Evolutionary conservation across 2,888 invertebrate genomes (phyloP).

Genomic region (Clitarchus hookeri): DNA sequence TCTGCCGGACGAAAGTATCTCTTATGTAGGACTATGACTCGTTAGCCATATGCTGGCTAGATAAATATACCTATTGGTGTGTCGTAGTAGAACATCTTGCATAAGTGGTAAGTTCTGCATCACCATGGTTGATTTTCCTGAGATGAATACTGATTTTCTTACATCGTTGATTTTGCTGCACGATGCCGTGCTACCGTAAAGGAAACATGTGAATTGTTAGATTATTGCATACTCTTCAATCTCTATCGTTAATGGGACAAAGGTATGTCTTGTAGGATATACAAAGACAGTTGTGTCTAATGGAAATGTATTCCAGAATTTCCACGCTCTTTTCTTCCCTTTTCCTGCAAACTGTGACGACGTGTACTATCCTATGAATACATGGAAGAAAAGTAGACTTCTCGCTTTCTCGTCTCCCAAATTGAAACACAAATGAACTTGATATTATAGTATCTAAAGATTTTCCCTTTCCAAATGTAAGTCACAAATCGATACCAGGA

Average conservation of each 20-base stretch:
- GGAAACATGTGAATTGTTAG: background rate
- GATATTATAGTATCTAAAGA: background rate
- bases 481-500: background rate
- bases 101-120: background rate
- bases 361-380: background rate
- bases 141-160: background rate
- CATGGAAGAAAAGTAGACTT: background rate
- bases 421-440: background rate
- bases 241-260: background rate
- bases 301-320: conserved; percentile 6
- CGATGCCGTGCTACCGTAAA: background rate
- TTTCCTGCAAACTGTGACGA: background rate
- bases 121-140: conserved; percentile 4
- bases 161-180: background rate
- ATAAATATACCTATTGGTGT: background rate
- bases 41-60: conserved; percentile 5
- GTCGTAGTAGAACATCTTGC: background rate
- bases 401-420: background rate
- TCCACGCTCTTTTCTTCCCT: conserved; percentile 15
- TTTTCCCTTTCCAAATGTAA: background rate
- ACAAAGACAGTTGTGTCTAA: background rate
- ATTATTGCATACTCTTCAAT: background rate
- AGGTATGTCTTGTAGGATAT: background rate
- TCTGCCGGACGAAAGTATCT: background rate
- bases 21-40: background rate